Percentiles rank a stretch among this genome's conserved stretches.
phyloP scores from a whole-genome alignment of 2,888 invertebrate genomes.

The Xiphydria camelus region DNA sequence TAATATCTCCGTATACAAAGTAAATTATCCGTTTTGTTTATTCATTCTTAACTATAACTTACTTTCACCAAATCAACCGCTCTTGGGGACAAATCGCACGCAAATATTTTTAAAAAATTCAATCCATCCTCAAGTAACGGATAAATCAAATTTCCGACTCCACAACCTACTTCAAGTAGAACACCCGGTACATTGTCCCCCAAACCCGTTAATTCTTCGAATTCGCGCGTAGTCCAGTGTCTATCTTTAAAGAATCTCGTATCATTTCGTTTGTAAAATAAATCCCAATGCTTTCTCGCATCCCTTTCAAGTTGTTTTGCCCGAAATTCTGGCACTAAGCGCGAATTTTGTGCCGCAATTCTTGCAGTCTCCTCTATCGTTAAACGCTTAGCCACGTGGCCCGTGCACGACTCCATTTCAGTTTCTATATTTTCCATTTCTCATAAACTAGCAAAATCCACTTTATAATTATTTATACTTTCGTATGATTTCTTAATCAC shows the following conservation, averaged over 20 bases:
- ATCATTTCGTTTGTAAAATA: conserved; percentile 94
- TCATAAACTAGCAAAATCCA: not conserved
- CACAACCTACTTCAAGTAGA: conserved; percentile 88
- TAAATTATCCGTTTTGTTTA: not conserved
- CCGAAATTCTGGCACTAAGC: conserved; percentile 72
- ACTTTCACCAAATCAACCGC: conserved; percentile 84
- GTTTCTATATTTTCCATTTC: conserved; percentile 28
- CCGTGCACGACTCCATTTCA: conserved; percentile 14
- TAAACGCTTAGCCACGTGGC: conserved; percentile 61
- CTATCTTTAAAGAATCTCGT: conserved; percentile 93
- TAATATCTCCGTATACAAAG: not conserved
- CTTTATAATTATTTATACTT: not conserved
- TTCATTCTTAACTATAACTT: conserved; percentile 42
- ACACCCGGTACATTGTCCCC: conserved; percentile 55
- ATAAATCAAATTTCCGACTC: conserved; percentile 95
- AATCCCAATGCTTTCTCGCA: conserved; percentile 90
- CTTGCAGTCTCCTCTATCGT: conserved; percentile 65
- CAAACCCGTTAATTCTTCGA: conserved; percentile 76
- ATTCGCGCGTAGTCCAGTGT: conserved; percentile 96
- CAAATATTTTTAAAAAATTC: conserved; percentile 67
- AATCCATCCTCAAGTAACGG: conserved; percentile 82
- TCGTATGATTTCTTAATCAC: not conserved
- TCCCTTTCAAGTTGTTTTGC: conserved; percentile 79
- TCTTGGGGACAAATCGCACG: conserved; percentile 91
- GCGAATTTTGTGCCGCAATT: conserved; percentile 71